These are phyloP conservation scores for Neomonachus schauinslandi DNA, from an alignment of 2,113 vertebrate genomes.

Conservation along the genomic window DNA sequence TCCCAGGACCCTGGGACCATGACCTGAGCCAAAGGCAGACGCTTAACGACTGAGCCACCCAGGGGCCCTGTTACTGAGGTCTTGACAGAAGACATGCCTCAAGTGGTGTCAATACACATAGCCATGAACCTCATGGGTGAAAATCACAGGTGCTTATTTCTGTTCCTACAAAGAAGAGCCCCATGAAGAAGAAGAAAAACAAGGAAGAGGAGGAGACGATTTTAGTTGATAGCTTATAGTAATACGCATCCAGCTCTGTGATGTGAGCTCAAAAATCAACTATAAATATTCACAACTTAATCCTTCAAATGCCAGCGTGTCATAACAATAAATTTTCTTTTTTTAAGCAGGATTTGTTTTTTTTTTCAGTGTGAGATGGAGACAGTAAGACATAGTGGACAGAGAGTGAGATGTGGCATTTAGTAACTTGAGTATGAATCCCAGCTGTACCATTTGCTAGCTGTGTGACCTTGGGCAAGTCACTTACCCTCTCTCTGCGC, in stretches of 20 bases:
- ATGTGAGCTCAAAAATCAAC: slow-evolving; percentile 41
- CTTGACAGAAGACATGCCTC: neutral
- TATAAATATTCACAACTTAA: slow-evolving; percentile 43
- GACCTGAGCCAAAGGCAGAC: no score
- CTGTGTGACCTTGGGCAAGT: neutral
- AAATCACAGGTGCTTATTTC: neutral
- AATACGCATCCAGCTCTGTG: neutral
- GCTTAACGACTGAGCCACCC: no score
- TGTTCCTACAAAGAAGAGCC: slow-evolving; percentile 3
- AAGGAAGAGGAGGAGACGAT: neutral
- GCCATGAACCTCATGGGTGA: neutral
- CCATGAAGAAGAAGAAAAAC: neutral
- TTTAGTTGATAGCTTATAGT: neutral
- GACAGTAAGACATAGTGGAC: neutral
- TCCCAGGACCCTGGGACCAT: no score
- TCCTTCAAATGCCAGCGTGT: neutral
- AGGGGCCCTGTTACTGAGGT: neutral
- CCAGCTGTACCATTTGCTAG: neutral
- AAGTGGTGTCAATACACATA: neutral
- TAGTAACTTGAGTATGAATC: neutral
- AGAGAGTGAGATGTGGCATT: neutral
- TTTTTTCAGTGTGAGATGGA: neutral
- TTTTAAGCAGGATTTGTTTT: neutral
- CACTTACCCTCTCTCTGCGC: neutral
- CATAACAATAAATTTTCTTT: neutral